A percentile compares a stretch with the other conserved stretches of the same genome.
These are phyloP conservation scores for Platichthys stellatus DNA, from an alignment of 2,113 vertebrate genomes.

Conservation along the genomic window DNA sequence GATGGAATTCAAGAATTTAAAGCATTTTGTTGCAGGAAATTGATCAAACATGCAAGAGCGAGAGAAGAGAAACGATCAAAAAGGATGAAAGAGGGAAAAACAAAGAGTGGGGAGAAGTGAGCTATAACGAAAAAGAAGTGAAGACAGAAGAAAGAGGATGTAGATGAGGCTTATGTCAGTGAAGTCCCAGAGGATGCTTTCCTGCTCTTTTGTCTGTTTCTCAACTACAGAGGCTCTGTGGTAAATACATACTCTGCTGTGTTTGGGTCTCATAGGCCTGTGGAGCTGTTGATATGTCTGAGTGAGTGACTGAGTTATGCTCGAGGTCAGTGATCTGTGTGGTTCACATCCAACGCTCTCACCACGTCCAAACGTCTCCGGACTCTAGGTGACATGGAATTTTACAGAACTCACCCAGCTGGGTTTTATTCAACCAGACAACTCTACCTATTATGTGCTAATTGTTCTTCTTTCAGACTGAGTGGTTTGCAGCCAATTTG, in stretches of 20 bases:
- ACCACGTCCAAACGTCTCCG: conserved; percentile 3
- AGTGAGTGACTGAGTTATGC: conserved; percentile 24
- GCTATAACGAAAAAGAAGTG: neutral
- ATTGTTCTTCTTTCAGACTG: neutral
- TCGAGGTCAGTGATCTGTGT: conserved; percentile 27
- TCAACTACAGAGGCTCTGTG: neutral
- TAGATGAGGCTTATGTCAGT: neutral
- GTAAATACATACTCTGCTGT: neutral
- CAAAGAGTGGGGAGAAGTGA: neutral
- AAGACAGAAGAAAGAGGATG: conserved; percentile 19
- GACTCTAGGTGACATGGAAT: neutral
- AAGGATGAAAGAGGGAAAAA: neutral
- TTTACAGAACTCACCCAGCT: conserved; percentile 21
- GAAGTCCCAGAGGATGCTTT: conserved; percentile 3
- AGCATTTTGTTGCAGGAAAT: conserved; percentile 31
- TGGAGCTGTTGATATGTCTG: conserved; percentile 30
- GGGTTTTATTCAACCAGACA: neutral
- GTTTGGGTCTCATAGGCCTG: neutral
- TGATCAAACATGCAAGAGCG: conserved; percentile 45
- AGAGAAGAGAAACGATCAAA: conserved; percentile 6
- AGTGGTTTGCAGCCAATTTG: neutral
- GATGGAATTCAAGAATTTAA: conserved; percentile 31
- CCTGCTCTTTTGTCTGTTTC: neutral
- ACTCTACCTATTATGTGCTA: neutral
- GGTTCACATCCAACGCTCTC: conserved; percentile 17